Base-by-base conservation (phyloP, 2,888 invertebrate species). In the Habrosyne pyritoides region DNA sequence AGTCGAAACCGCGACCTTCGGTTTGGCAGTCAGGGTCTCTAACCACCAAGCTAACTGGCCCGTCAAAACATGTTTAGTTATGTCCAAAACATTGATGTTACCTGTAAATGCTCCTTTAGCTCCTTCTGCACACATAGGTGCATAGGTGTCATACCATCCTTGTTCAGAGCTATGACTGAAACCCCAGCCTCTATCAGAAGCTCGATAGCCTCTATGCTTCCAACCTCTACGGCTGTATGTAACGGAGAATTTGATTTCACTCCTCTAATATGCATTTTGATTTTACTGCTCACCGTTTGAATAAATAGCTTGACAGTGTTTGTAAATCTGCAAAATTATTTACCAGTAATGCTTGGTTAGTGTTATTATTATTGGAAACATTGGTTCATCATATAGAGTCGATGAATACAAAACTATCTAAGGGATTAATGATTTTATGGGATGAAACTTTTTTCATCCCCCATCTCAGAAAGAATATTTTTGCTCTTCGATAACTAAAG, bases 191-290 rank as follows among this genome's bases (percentile, higher is more conserved):
- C 77, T 5, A 93, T 69, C 0, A 94, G 75, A 47, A 85, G 79
- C 10, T 78, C 79, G 1, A 93, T 89, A 2, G 89, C 89, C 0
- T 90, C 87, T 30, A 87, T 59, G 49, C 84, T 89, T 5, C 84
- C 87, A 2, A 93, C 71, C 49, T 87, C 83, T 0, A 93, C 93
- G 0, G 94, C 93, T 0, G 90, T 92, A 61, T 94, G 94, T 0
- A 94, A 79, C 0, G 93, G 92, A 0, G 93, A 18, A 42, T 42
- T 18, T 42, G 18, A 8, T 42, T 42, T 42, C 18, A 1, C 1
- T 42, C 8, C 8, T 8, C 8, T 14, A 6, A 18, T 42, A n/a
- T 14, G 1, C 18, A 7, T 7, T n/a, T 18, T 18, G 6, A 2
- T 8, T 2, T 18, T 42, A 18, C n/a, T 18, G 18, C 18, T 18